A percentile compares a stretch with the other conserved stretches of the same genome.
Conservation (phyloP, 1,140 invertebrate species). For the Drosophila nikananu region DNA sequence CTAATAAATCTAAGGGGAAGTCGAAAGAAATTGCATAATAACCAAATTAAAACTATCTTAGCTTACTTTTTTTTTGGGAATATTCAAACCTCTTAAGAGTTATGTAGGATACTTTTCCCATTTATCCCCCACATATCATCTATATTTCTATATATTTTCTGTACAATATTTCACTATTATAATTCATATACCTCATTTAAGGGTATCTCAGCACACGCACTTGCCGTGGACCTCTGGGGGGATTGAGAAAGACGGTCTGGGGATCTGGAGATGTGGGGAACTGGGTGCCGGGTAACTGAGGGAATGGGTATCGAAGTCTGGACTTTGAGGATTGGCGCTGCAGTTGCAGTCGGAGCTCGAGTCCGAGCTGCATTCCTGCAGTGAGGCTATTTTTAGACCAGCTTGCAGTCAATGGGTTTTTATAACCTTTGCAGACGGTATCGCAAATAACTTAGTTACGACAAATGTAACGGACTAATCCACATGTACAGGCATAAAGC, state of each 20-base stretch:
- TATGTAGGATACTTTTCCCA: too few relatives aligned
- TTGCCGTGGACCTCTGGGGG: constrained; percentile 40
- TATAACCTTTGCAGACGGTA: constrained; percentile 46
- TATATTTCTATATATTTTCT: too few relatives aligned
- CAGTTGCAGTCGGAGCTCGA: constrained; percentile 27
- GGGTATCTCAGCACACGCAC: constrained; percentile 49
- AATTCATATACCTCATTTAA: background rate
- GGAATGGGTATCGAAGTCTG: constrained; percentile 12
- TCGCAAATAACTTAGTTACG: constrained; percentile 48
- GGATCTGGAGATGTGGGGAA: constrained; percentile 1
- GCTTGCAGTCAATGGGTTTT: constrained; percentile 72
- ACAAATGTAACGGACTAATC: constrained; percentile 48
- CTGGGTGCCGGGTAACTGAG: constrained; percentile 1
- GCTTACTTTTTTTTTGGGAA: background rate
- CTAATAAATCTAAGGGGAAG: too few relatives aligned
- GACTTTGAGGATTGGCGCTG: constrained; percentile 14
- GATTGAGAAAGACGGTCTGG: background rate
- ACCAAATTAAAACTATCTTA: too few relatives aligned
- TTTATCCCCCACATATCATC: background rate
- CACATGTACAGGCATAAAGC: constrained; percentile 1
- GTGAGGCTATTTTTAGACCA: constrained; percentile 73
- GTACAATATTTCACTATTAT: too few relatives aligned
- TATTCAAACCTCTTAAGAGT: background rate
- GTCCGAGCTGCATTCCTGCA: constrained; percentile 75
- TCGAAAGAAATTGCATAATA: too few relatives aligned